These are phyloP conservation scores for Ploceus nigricollis DNA, from an alignment of 2,113 vertebrate genomes.

Conservation along the genomic window DNA sequence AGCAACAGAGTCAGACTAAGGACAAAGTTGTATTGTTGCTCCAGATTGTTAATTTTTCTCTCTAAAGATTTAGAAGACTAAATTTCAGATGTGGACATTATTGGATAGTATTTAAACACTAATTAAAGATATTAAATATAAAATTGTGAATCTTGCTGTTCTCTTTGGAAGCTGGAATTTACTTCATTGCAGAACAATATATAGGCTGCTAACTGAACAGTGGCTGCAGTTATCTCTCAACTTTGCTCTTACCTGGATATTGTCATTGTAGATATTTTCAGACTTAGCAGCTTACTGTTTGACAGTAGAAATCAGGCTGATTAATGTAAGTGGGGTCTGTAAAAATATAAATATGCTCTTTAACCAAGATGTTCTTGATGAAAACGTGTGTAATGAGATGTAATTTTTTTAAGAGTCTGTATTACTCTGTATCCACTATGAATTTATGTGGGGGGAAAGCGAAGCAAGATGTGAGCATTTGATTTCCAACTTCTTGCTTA, in stretches of 20 bases:
- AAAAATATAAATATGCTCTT: conserved; percentile 4
- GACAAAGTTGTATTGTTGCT: background rate
- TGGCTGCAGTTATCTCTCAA: background rate
- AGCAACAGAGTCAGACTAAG: background rate
- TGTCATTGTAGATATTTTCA: background rate
- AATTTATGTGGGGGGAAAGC: background rate
- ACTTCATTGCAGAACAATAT: background rate
- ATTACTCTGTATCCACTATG: background rate
- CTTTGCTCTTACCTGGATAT: background rate
- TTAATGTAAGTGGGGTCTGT: conserved; percentile 2
- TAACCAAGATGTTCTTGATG: background rate
- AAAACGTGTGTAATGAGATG: conserved; percentile 13
- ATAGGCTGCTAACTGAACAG: background rate
- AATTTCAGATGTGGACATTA: background rate
- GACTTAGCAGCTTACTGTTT: background rate
- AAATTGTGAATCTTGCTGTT: background rate
- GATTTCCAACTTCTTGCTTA: background rate
- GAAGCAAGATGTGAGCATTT: background rate
- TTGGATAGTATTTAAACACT: background rate
- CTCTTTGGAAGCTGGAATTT: background rate
- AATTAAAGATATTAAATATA: background rate
- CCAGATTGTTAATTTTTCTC: background rate
- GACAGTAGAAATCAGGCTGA: background rate
- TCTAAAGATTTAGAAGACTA: background rate
- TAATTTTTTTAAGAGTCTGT: background rate